phyloP scores from a whole-genome alignment of 2,888 invertebrate species.

The Lasioglossum morio region DNA sequence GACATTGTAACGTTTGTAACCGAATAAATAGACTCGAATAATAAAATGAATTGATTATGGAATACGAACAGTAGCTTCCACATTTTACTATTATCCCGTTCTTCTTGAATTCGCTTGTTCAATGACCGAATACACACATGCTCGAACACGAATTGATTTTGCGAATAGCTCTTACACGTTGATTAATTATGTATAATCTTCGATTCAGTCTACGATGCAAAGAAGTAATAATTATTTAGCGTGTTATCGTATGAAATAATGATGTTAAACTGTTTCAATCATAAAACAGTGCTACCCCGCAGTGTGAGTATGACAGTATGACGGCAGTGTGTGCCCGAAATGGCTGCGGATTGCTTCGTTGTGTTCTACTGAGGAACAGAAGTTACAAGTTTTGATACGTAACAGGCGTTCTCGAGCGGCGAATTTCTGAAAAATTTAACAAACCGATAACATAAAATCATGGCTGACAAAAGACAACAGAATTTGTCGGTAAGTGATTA shows the following conservation, averaged over 20 bases:
- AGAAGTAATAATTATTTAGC: background rate
- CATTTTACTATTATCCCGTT: background rate
- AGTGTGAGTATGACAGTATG: background rate
- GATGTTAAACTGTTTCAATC: background rate
- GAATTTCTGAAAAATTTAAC: background rate
- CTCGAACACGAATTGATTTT: background rate
- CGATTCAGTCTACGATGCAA: background rate
- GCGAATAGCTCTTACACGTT: background rate
- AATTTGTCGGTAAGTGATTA: constrained; percentile 63
- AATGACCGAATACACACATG: background rate
- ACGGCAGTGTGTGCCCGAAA: background rate
- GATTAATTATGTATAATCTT: background rate
- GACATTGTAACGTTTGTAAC: too few relatives aligned
- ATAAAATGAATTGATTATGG: too few relatives aligned
- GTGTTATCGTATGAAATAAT: background rate
- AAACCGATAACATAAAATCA: constrained; percentile 17
- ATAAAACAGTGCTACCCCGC: background rate
- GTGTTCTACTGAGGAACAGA: background rate
- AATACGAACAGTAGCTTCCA: background rate
- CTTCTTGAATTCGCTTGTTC: background rate
- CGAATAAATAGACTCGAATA: background rate
- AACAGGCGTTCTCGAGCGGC: background rate
- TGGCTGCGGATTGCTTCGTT: constrained; percentile 5
- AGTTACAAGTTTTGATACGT: background rate
- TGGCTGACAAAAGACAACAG: constrained; percentile 68